A percentile compares a stretch with the other conserved stretches of the same genome.
phyloP scores from a whole-genome alignment of 1,140 invertebrate genomes.

The Euwallacea fornicatus region DNA sequence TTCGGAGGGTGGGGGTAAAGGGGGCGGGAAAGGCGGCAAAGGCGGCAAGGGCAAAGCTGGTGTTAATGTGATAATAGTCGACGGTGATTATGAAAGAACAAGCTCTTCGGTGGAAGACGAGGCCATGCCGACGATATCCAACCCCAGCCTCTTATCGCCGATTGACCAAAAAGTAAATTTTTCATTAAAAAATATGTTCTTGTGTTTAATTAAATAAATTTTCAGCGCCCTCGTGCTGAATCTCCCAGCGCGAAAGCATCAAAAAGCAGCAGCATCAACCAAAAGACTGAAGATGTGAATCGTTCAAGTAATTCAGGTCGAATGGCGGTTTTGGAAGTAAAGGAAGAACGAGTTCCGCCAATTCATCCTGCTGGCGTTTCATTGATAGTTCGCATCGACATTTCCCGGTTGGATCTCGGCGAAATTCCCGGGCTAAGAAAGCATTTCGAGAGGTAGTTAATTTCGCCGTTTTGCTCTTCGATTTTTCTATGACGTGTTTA shows the following conservation, averaged over 20 bases:
- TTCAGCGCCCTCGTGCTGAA: constrained; percentile 8
- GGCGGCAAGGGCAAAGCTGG: constrained; percentile 56
- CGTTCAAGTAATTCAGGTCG: constrained; percentile 12
- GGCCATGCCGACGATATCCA: constrained; percentile 44
- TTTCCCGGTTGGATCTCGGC: constrained; percentile 42
- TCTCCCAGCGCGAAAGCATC: not conserved
- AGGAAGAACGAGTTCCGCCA: constrained; percentile 17
- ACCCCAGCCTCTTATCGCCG: constrained; percentile 42
- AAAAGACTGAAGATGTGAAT: constrained; percentile 41
- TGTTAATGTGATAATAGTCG: constrained; percentile 51
- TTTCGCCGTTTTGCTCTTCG: not conserved
- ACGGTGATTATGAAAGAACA: constrained; percentile 50
- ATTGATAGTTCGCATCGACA: constrained; percentile 46
- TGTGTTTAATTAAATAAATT: constrained; percentile 11
- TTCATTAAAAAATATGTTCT: constrained; percentile 11
- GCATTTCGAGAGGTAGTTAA: constrained; percentile 33
- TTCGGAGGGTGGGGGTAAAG: constrained; percentile 55
- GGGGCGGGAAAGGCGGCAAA: constrained; percentile 60
- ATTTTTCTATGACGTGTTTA: not conserved
- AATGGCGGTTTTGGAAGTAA: constrained; percentile 16
- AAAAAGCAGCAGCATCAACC: constrained; percentile 35
- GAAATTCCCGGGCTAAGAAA: constrained; percentile 33
- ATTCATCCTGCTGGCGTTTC: constrained; percentile 9
- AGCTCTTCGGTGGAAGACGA: constrained; percentile 52
- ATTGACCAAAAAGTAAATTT: constrained; percentile 33